These are phyloP conservation scores for Phalanger gymnotis DNA, from an alignment of 2,797 vertebrate species.

Conservation along the genomic window DNA sequence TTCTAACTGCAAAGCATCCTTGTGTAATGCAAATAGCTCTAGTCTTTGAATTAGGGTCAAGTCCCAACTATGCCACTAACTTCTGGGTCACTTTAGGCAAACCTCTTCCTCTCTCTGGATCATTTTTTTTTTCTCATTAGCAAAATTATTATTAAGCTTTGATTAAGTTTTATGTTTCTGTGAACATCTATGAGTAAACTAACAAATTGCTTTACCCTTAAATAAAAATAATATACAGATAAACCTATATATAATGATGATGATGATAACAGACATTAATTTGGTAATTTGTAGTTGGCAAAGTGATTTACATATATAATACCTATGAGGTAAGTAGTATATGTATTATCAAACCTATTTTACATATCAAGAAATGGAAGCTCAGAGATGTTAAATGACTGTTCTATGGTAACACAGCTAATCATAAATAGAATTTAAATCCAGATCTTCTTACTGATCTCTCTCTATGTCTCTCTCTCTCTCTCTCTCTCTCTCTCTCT, in stretches of 20 bases:
- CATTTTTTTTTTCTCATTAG: not conserved
- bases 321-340: not conserved
- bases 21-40: not conserved
- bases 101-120: not conserved
- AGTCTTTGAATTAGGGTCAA: not conserved
- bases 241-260: not conserved
- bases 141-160: not conserved
- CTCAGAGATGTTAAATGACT: not conserved
- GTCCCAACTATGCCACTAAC: not conserved
- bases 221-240: not conserved
- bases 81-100: not conserved
- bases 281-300: not conserved
- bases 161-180: not conserved
- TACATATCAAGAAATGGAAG: not conserved
- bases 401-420: not conserved
- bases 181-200: not conserved
- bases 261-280: not conserved
- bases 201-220: not conserved
- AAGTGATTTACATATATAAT: not conserved
- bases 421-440: not conserved
- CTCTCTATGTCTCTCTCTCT: too few species aligned
- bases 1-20: conserved; percentile 24
- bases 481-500: too few species aligned
- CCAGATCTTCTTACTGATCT: not conserved
- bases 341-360: not conserved